These are phyloP conservation scores for Schmidtea mediterranea DNA, from an alignment of 1,140 invertebrate genomes.

Conservation along the genomic window DNA sequence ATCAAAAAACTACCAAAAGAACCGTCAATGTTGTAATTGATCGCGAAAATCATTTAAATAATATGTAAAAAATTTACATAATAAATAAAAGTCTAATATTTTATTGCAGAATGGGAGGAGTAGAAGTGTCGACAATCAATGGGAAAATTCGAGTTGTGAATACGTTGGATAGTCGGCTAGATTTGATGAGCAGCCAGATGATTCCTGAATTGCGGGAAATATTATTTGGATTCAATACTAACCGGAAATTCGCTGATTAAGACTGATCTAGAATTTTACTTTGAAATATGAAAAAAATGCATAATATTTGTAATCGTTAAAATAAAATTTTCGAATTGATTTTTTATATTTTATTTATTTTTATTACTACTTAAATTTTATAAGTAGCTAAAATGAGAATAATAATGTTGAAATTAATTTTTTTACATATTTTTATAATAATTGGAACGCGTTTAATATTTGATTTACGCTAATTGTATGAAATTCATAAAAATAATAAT, in stretches of 20 bases:
- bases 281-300: no score
- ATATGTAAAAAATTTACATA: not conserved
- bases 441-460: no score
- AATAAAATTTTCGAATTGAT: no score
- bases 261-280: not conserved
- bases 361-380: no score
- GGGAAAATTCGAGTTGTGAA: conserved; percentile 70
- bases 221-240: conserved; percentile 70
- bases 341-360: no score
- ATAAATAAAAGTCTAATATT: not conserved
- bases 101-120: conserved; percentile 51
- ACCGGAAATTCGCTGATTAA: conserved; percentile 85
- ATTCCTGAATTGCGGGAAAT: conserved; percentile 69
- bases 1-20: conserved; percentile 13
- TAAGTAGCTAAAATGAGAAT: no score
- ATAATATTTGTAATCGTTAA: not conserved
- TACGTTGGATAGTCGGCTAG: conserved; percentile 69
- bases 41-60: conserved; percentile 3
- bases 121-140: conserved; percentile 51
- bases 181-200: conserved; percentile 69
- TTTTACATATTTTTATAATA: no score
- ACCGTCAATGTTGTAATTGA: not conserved
- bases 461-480: no score
- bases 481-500: no score
- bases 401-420: no score